Conservation (phyloP, 2,888 invertebrate genomes). For the Augiades crinisus region DNA sequence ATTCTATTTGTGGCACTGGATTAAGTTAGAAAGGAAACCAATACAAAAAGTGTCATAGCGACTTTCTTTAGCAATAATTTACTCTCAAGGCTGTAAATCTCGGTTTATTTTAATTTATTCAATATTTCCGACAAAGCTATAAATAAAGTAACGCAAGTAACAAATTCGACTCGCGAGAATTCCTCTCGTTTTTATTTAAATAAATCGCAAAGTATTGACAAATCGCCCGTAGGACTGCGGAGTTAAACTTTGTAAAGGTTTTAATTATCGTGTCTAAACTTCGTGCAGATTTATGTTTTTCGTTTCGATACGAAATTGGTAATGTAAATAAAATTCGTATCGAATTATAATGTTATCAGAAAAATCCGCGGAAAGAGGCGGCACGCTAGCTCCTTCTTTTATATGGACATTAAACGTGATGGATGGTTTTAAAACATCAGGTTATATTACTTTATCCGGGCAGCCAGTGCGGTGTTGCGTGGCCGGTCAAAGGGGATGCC, state of each 20-base stretch:
- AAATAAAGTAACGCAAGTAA: slow-evolving; percentile 32
- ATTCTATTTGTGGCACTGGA: slow-evolving; percentile 4
- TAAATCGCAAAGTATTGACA: slow-evolving; percentile 28
- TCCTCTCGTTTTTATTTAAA: slow-evolving; percentile 28
- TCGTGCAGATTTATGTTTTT: slow-evolving; percentile 24
- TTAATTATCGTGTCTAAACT: slow-evolving; percentile 27
- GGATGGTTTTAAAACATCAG: slow-evolving; percentile 80
- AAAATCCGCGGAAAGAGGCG: slow-evolving; percentile 54
- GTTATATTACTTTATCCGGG: slow-evolving; percentile 78
- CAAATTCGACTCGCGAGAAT: slow-evolving; percentile 28
- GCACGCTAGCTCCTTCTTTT: slow-evolving; percentile 68
- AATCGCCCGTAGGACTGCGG: slow-evolving; percentile 27
- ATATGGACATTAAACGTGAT: slow-evolving; percentile 79
- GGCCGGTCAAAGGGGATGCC: slow-evolving; percentile 81
- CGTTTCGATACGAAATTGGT: slow-evolving; percentile 22
- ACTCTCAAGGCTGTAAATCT: slow-evolving; percentile 30
- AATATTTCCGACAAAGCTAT: slow-evolving; percentile 27
- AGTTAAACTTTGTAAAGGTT: slow-evolving; percentile 27
- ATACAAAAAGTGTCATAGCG: slow-evolving; percentile 14
- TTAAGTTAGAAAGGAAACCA: slow-evolving; percentile 25
- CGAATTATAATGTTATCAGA: slow-evolving; percentile 43
- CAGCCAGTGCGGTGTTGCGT: slow-evolving; percentile 76
- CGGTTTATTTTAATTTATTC: slow-evolving; percentile 23
- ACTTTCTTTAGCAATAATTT: slow-evolving; percentile 29
- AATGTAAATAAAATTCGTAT: slow-evolving; percentile 21